These are phyloP conservation scores for Danio albolineatus DNA, from an alignment of 2,797 vertebrate species.

Conservation along the genomic window DNA sequence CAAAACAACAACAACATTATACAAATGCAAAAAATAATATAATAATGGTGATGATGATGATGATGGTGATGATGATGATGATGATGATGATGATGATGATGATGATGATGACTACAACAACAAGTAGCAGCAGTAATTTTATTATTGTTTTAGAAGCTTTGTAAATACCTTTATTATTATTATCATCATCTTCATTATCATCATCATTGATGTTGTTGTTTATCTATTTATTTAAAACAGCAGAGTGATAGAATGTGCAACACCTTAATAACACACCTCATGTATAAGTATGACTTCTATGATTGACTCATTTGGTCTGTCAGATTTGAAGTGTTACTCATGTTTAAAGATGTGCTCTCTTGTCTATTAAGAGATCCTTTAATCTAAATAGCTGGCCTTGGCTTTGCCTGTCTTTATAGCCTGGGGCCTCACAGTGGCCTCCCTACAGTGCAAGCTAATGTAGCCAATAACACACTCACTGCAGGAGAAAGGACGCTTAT, in stretches of 20 bases:
- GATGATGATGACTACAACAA: too few relatives aligned
- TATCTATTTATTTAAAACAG: background rate
- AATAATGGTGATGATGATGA: too few relatives aligned
- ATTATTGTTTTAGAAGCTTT: too few relatives aligned
- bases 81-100: too few relatives aligned
- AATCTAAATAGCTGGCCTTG: conserved; percentile 45
- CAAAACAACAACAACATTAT: too few relatives aligned
- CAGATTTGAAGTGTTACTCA: conserved; percentile 38
- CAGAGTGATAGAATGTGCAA: background rate
- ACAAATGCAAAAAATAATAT: too few relatives aligned
- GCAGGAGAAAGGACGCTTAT: conserved; percentile 42
- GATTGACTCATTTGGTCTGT: conserved; percentile 47
- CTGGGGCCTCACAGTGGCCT: conserved; percentile 44
- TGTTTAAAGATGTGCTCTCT: conserved; percentile 57
- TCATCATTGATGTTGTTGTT: too few relatives aligned
- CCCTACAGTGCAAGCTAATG: conserved; percentile 55
- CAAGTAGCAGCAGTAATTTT: too few relatives aligned
- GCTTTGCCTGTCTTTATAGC: conserved; percentile 50
- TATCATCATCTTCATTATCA: too few relatives aligned
- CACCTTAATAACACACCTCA: background rate
- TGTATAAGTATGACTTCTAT: background rate
- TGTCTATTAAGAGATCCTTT: conserved; percentile 53
- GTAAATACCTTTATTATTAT: too few relatives aligned
- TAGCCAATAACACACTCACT: conserved; percentile 54
- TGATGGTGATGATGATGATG: too few relatives aligned